These are phyloP conservation scores for Galerucella pusilla DNA, from an alignment of 2,888 invertebrate genomes.

Conservation along the genomic window DNA sequence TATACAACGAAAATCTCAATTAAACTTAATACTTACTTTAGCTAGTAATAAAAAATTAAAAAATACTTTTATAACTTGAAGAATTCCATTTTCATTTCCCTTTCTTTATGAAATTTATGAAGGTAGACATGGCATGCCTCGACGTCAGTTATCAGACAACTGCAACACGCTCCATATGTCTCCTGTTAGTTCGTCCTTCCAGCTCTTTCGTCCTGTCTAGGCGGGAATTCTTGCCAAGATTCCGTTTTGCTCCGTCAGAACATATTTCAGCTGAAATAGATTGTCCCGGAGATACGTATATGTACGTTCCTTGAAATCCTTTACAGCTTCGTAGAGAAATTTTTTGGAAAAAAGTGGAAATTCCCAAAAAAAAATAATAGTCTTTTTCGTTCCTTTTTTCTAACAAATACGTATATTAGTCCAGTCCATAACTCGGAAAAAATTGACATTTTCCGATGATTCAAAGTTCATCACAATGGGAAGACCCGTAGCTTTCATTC, in stretches of 20 bases:
- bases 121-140: neutral
- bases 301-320: neutral
- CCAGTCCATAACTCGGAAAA: too few species aligned
- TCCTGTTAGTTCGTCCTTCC: neutral
- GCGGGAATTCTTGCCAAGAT: slow-evolving; percentile 4
- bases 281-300: neutral
- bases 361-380: too few species aligned
- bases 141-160: neutral
- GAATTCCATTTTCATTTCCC: neutral
- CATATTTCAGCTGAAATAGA: neutral
- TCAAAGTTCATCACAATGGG: too few species aligned
- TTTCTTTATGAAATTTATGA: neutral
- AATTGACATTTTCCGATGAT: too few species aligned
- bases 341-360: neutral
- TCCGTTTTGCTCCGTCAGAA: neutral
- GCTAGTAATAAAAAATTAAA: too few species aligned
- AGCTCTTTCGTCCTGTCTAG: neutral
- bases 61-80: too few species aligned
- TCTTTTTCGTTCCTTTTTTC: too few species aligned
- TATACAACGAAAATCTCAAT: too few species aligned
- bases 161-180: slow-evolving; percentile 2
- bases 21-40: too few species aligned
- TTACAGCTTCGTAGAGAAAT: neutral
- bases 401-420: too few species aligned
- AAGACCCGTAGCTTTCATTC: too few species aligned